Evolutionary conservation across 2,888 invertebrate species (phyloP).

Genomic region (Acanthoscelides obtectus): DNA sequence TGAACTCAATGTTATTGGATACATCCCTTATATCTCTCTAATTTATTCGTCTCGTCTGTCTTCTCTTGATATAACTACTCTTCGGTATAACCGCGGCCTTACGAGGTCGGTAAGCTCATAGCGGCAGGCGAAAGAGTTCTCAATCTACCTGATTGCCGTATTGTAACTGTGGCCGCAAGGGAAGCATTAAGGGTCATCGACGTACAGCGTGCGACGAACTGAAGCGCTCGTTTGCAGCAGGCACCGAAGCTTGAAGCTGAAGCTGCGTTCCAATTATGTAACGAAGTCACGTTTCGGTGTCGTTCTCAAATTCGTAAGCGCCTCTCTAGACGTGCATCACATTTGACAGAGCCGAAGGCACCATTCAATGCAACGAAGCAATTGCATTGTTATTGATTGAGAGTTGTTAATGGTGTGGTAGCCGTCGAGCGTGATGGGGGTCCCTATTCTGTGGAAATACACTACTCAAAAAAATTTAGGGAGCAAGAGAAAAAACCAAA

Average conservation of each 20-base stretch:
- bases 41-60: too few relatives aligned
- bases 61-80: too few relatives aligned
- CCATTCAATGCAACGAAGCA: background rate
- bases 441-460: too few relatives aligned
- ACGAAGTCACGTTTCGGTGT: background rate
- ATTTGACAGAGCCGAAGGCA: background rate
- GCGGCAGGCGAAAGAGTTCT: background rate
- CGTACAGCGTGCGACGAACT: background rate
- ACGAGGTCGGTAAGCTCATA: too few relatives aligned
- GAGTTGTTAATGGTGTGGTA: background rate
- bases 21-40: too few relatives aligned
- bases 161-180: background rate
- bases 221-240: background rate
- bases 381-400: background rate
- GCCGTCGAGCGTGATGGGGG: too few relatives aligned
- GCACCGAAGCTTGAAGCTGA: too few relatives aligned
- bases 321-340: background rate
- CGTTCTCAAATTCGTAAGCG: background rate
- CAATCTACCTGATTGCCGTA: background rate
- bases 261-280: background rate
- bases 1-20: too few relatives aligned
- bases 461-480: too few relatives aligned
- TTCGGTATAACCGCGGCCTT: too few relatives aligned
- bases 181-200: background rate
- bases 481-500: too few relatives aligned